A percentile compares a stretch with the other conserved stretches of the same genome.
Conservation (phyloP, 92 coral and sea anemone genomes). For the Nematostella vectensis region DNA sequence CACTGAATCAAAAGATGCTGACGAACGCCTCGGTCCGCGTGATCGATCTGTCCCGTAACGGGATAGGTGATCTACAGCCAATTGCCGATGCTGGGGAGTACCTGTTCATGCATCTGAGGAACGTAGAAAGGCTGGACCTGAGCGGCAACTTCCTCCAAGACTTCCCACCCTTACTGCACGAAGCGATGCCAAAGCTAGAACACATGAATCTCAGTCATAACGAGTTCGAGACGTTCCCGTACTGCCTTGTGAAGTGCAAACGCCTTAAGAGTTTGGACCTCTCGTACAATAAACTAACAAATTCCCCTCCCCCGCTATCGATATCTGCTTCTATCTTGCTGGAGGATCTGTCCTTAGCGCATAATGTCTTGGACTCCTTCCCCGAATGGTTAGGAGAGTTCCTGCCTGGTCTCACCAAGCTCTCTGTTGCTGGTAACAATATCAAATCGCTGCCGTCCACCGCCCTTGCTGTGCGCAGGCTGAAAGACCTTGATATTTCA, state of each 20-base stretch:
- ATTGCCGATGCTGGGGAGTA: conserved; percentile 40
- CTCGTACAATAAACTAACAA: conserved; percentile 58
- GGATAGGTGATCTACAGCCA: conserved; percentile 43
- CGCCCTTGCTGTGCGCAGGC: conserved; percentile 37
- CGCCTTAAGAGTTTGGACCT: conserved; percentile 42
- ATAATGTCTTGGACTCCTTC: conserved; percentile 45
- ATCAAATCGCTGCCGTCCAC: conserved; percentile 41
- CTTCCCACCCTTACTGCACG: conserved; percentile 49
- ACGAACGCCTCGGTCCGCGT: conserved; percentile 55
- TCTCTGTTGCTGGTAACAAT: conserved; percentile 58
- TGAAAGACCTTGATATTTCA: conserved; percentile 69
- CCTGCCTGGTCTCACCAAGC: conserved; percentile 50
- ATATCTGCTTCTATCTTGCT: conserved; percentile 30
- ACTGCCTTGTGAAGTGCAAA: conserved; percentile 32
- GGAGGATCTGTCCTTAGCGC: conserved; percentile 58
- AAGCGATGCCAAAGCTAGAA: conserved; percentile 72
- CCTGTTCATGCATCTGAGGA: conserved; percentile 37
- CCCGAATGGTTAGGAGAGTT: conserved; percentile 68
- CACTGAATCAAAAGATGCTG: background rate
- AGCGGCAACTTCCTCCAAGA: conserved; percentile 56
- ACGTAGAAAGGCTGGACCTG: conserved; percentile 76
- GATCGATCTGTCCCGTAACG: conserved; percentile 72
- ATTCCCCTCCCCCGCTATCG: conserved; percentile 14
- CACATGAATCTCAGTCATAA: conserved; percentile 66
- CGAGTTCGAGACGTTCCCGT: conserved; percentile 52